Evolutionary conservation across 2,797 vertebrate species (phyloP), one percentile per base, ranked within the genome.

Genomic region (Muscicapa comitata): DNA sequence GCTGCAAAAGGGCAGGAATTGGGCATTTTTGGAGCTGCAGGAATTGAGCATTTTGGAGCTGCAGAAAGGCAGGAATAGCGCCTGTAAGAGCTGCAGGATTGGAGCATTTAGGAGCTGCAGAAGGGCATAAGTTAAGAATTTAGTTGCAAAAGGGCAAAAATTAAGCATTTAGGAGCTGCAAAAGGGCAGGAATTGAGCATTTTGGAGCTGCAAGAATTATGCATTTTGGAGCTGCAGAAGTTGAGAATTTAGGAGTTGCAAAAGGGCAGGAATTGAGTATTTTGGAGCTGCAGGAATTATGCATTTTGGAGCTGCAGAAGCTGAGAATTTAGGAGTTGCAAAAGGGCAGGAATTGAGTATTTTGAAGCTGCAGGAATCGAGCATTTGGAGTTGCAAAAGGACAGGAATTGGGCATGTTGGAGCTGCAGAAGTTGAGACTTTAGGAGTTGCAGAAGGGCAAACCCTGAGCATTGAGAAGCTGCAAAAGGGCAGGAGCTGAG

Each of bases 381-480:
- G 11, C 2, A 5, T 11, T 42, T 1, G 0, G 29, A 28, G 19
- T 3, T 47, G 67, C 23, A 31, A 6, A 25, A 51, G 9, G 26
- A 17, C 48, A 57, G 13, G 4, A 29, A 21, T 7, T 2, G 35
- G 35, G 35, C 35, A 35, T 35, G 35, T 35, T 35, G 37, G 47
- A 43, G 57, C 19, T 50, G 85, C 50, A 55, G 33, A 10, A 23
- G 21, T 7, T 4, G 50, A 10, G 26, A 10, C 17, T 28, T 50
- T 10, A 28, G 33, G 23, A 35, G 25, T 26, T 40, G 72, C 71
- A 61, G 43, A 53, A 57, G 43, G 42, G 15, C 47, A 29, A 4
- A 6, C 24, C 1, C 1, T 2, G 61, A 20, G 61, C 53, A 6
- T 23, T 23, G 29, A 21, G 45, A 75, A 58, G 75, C 11, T 80